phyloP scores from a whole-genome alignment of 1,140 invertebrate genomes.

The Bombus sibiricus region DNA sequence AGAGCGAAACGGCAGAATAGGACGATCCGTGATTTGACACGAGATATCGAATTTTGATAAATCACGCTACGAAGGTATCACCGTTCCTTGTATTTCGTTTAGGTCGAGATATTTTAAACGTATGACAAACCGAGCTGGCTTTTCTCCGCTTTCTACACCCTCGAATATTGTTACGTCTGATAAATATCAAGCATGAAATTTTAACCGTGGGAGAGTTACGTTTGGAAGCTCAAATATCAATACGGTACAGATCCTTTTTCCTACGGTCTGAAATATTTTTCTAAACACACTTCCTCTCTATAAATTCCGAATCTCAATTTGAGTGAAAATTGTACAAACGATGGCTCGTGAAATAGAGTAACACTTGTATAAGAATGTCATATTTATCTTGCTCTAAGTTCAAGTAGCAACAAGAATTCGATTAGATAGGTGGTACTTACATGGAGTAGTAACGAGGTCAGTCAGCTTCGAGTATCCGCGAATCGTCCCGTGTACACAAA shows the following conservation, averaged over 20 bases:
- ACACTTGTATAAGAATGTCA: no score
- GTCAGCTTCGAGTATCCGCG: not conserved
- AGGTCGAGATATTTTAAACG: not conserved
- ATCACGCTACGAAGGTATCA: not conserved
- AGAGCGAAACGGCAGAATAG: not conserved
- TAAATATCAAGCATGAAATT: conserved; percentile 6
- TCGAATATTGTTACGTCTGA: not conserved
- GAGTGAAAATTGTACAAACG: no score
- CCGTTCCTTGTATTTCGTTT: not conserved
- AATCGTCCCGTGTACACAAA: not conserved
- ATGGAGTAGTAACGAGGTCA: not conserved
- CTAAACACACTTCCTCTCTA: not conserved
- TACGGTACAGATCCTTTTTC: not conserved
- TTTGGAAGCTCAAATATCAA: not conserved
- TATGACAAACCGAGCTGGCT: not conserved
- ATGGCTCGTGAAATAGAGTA: no score
- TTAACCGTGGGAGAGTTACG: not conserved
- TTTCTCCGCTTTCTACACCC: not conserved
- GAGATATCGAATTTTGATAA: conserved; percentile 25
- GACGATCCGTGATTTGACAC: not conserved
- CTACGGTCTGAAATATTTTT: not conserved
- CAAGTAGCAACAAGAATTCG: no score
- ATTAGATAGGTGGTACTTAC: conserved; percentile 4
- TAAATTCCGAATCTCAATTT: no score
- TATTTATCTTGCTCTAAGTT: no score